Conservation (phyloP, 2,113 vertebrate genomes). For the Gila orcuttii region DNA sequence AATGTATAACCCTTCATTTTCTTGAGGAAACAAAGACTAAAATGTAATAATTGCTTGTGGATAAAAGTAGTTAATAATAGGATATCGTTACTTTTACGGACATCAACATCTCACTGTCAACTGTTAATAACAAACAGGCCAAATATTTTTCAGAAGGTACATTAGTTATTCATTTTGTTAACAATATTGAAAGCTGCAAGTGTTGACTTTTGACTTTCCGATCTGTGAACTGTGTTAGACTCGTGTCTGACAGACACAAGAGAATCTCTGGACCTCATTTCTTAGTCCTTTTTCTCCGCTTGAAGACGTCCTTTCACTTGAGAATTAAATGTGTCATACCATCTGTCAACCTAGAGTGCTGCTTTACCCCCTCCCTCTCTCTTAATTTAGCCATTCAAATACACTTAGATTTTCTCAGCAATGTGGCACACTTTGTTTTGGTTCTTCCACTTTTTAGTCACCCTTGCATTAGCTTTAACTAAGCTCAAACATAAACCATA, state of each 20-base stretch:
- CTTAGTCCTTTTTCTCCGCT: constrained; percentile 49
- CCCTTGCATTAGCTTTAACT: neutral
- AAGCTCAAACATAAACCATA: neutral
- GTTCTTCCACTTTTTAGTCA: constrained; percentile 7
- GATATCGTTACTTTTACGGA: neutral
- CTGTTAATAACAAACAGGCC: neutral
- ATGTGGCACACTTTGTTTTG: constrained; percentile 26
- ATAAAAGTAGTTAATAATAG: neutral
- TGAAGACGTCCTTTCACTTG: constrained; percentile 37
- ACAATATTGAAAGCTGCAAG: constrained; percentile 9
- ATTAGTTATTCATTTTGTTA: neutral
- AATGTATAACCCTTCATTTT: neutral
- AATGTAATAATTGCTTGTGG: neutral
- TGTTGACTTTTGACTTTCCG: constrained; percentile 52
- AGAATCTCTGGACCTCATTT: constrained; percentile 50
- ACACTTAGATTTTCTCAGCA: constrained; percentile 44
- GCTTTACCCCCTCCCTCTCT: constrained; percentile 40
- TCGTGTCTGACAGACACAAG: constrained; percentile 35
- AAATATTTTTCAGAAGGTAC: neutral
- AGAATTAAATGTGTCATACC: constrained; percentile 58
- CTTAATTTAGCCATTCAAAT: constrained; percentile 31
- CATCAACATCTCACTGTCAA: neutral
- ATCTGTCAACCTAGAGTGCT: constrained; percentile 53
- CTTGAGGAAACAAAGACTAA: neutral
- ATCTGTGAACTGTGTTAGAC: constrained; percentile 17